Evolutionary conservation across 2,797 vertebrate genomes (phyloP).

Genomic region (Silurus aristotelis): DNA sequence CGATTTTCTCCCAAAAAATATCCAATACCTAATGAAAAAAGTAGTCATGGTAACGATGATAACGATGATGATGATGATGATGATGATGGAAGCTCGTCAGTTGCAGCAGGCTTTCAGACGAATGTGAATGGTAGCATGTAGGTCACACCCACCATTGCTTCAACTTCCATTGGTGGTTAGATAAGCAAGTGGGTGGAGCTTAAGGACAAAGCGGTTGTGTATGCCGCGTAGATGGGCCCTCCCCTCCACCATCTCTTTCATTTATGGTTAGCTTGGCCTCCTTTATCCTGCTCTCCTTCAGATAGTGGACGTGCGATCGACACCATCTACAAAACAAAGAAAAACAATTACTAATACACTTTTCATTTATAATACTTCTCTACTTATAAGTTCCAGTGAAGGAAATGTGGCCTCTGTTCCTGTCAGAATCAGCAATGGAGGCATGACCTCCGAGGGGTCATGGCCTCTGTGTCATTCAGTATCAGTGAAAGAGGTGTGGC

Average conservation of each 20-base stretch:
- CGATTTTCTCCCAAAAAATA: constrained; percentile 41
- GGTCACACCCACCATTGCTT: constrained; percentile 59
- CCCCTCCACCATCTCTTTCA: constrained; percentile 62
- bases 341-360: neutral
- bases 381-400: no score
- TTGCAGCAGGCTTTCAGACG: constrained; percentile 60
- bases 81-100: constrained; percentile 52
- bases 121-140: constrained; percentile 53
- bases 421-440: no score
- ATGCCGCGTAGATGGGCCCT: constrained; percentile 63
- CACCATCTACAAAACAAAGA: constrained; percentile 79
- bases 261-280: constrained; percentile 71
- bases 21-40: constrained; percentile 6
- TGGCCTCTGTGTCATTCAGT: neutral
- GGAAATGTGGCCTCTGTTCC: no score
- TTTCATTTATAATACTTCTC: neutral
- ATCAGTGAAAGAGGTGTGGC: neutral
- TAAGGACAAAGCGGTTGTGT: constrained; percentile 56
- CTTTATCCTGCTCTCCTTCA: constrained; percentile 72
- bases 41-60: constrained; percentile 31
- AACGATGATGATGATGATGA: neutral
- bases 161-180: constrained; percentile 63
- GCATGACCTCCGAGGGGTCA: neutral
- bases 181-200: constrained; percentile 40
- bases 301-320: constrained; percentile 96